Evolutionary conservation across 2,888 invertebrate species (phyloP), one percentile per base, ranked within the genome.

Genomic region (Adelognathus sp.): DNA sequence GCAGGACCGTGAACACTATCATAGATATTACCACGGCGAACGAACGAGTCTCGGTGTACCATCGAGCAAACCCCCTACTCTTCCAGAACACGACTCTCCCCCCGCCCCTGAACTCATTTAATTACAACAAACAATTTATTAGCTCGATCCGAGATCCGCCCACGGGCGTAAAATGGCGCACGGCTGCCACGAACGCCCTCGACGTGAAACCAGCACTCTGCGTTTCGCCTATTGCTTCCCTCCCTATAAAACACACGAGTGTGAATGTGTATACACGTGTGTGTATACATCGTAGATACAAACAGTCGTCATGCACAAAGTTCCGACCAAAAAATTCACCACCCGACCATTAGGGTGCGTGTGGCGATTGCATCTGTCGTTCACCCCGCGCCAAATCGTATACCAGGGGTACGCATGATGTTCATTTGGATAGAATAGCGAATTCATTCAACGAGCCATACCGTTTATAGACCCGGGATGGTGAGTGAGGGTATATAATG

Each of bases 41-140:
- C 80, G 74, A 75, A 64, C 70, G 78, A 70, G 54, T 63, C 70
- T 52, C 63, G 67, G 36, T 63, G 63, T 72, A 58, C 54, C 70
- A 74, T 56, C 44, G 56, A 71, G 79, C 81, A 74, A 80, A n/a
- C n/a, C 73, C 79, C 58, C 82, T 67, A 73, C 85, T 83, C 84
- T 84, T 88, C 86, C 86, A 86, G 87, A 88, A 90, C 90, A 89
- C 89, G 88, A 87, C 87, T 89, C 89, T 88, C 90, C 87, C 88
- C 46, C 46, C 89, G 88, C 90, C 87, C 88, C 46, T 21, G 87
- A 89, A 89, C 90, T 91, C 90, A 89, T 90, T 91, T 91, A 91
- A 91, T 91, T 91, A 90, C 90, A 89, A 90, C 90, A 91, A 91
- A 91, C 90, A 91, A 91, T 91, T 91, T 91, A 91, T 91, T 90